Conservation (phyloP, 2,888 invertebrate genomes). For the Latrodectus hesperus region DNA sequence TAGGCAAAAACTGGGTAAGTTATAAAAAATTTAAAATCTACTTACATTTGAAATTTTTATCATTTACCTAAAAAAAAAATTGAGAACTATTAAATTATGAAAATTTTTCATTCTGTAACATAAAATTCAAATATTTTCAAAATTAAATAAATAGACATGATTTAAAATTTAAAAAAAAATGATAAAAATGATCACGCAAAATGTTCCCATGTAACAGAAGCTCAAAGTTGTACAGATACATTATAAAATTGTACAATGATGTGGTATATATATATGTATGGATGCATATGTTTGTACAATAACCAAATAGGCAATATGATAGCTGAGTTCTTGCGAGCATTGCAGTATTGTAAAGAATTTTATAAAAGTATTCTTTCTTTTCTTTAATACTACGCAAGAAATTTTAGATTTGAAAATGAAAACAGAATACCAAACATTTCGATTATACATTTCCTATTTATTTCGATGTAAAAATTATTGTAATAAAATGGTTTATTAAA, state of each 20-base stretch:
- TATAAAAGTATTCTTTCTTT: not conserved
- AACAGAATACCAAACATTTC: not conserved
- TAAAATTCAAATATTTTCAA: not conserved
- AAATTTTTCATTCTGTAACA: no score
- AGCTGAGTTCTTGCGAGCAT: not conserved
- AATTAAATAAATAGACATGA: no score
- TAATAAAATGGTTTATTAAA: conserved; percentile 1
- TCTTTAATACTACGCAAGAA: not conserved
- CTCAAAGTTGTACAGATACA: conserved; percentile 29
- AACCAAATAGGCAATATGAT: not conserved
- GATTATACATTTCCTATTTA: not conserved
- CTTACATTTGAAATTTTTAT: no score
- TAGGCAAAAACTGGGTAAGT: no score
- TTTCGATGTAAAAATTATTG: conserved; percentile 5
- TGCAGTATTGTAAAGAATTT: not conserved
- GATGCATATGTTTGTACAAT: conserved; percentile 22
- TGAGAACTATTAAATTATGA: no score
- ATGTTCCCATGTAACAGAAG: not conserved
- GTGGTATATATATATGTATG: conserved; percentile 18
- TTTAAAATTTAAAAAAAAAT: no score
- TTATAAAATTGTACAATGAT: conserved; percentile 24
- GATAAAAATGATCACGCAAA: no score
- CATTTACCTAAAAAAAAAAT: no score
- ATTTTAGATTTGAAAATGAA: not conserved
- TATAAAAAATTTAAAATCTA: no score